Conservation (phyloP, 92 coral and sea anemone genomes). For the Isaurus tuberculatus region DNA sequence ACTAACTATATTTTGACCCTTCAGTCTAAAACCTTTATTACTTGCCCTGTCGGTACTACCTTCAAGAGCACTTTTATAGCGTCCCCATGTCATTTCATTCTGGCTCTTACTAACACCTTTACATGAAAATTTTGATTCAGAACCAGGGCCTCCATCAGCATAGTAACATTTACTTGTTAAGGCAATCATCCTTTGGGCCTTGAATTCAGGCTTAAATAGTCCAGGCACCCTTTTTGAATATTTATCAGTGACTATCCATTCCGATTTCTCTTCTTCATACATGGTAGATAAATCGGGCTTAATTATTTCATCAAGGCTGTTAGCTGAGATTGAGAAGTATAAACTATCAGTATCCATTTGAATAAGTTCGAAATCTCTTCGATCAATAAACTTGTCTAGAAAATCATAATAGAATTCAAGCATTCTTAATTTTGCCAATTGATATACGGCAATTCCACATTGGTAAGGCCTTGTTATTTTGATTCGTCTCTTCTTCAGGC, state of each 20-base stretch:
- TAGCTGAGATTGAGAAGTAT: background rate
- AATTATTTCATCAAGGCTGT: background rate
- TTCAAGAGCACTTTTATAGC: constrained; percentile 2
- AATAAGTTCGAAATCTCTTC: background rate
- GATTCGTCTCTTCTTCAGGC: background rate
- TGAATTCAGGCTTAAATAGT: constrained; percentile 3
- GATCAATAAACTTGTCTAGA: background rate
- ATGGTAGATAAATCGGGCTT: background rate
- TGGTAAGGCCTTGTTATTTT: background rate
- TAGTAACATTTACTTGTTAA: background rate
- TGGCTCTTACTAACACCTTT: constrained; percentile 4
- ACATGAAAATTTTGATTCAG: background rate
- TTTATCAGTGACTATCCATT: background rate
- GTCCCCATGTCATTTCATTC: background rate
- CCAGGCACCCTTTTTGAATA: background rate
- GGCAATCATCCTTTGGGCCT: background rate
- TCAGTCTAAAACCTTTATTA: constrained; percentile 5
- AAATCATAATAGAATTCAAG: constrained; percentile 35
- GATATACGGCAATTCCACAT: constrained; percentile 45
- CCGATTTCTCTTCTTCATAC: background rate
- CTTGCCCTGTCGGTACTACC: background rate
- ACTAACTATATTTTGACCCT: background rate
- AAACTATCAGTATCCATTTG: constrained; percentile 1
- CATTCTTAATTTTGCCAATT: constrained; percentile 53
- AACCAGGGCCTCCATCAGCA: background rate